These are phyloP conservation scores for Peribatodes rhomboidaria DNA, from an alignment of 2,888 invertebrate species.

Conservation along the genomic window DNA sequence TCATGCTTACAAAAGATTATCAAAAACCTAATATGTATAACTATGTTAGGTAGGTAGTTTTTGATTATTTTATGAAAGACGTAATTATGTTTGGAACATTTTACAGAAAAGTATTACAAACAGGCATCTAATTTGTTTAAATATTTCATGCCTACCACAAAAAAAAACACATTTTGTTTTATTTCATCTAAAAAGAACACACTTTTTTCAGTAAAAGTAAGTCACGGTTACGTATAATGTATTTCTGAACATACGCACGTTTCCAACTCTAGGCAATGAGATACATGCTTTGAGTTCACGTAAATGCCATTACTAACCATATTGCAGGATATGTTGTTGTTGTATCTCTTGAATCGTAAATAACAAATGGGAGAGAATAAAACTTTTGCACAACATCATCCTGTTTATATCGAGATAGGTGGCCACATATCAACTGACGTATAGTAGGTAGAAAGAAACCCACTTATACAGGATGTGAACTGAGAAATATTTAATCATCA, in stretches of 20 bases:
- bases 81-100: no score
- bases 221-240: constrained; percentile 10
- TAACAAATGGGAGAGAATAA: constrained; percentile 78
- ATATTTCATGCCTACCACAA: no score
- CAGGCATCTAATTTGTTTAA: no score
- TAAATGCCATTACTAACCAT: constrained; percentile 57
- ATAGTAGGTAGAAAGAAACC: no score
- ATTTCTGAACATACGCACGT: constrained; percentile 21
- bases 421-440: constrained; percentile 41
- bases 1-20: not conserved
- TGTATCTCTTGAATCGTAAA: constrained; percentile 78
- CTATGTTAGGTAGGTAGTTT: no score
- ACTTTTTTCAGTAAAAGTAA: constrained; percentile 15
- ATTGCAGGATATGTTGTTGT: constrained; percentile 74
- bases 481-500: not conserved
- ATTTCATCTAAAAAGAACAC: not conserved
- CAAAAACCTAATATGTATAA: not conserved
- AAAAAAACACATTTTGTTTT: not conserved
- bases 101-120: no score
- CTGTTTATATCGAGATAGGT: constrained; percentile 71
- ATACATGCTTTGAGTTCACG: constrained; percentile 43
- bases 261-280: constrained; percentile 26
- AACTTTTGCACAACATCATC: constrained; percentile 75
- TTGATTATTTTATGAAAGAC: no score
- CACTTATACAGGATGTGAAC: constrained; percentile 1